Base-by-base conservation (phyloP, 35 echinoderm and acorn worm species). In the Heliocidaris erythrogramma region DNA sequence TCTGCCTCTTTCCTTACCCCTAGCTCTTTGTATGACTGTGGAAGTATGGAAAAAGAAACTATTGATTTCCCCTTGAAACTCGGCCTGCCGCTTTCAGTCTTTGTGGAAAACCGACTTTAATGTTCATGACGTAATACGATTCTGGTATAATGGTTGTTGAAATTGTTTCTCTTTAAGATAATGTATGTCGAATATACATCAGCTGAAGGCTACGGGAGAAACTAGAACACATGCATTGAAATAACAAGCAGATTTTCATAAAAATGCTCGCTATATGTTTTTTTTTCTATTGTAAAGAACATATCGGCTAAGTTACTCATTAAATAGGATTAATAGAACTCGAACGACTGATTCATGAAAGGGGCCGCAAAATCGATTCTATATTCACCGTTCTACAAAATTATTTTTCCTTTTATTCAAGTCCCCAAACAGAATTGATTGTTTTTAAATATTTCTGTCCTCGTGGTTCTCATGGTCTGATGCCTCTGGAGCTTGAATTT, bases 51-150 rank as follows among this genome's bases (percentile, higher is more conserved):
- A 56, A 14, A 14, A 21, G 8, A 78, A 78, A 78, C 21, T 78
- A 78, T 78, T n/a, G 65, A 78, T 78, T 78, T 78, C 65, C 27
- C 21, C 65, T 78, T 78, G 65, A 27, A 78, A 78, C 21, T 78
- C 18, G 65, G 65, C 65, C 65, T 78, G n/a, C 65, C 65, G 18
- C 65, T 78, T 27, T 24, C 14, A 78, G 65, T 78, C 65, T 78
- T 78, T 78, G 65, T 78, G 65, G 65, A 78, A 78, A 78, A 78
- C 65, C 65, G 65, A 78, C 65, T 78, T 42, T 27, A 78, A 78
- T 78, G 65, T 78, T 21, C 65, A 78, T 78, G 65, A 78, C 65
- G 65, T 78, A 78, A 78, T 78, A n/a, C 65, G 65, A 78, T 27
- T 78, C 21, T 78, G 65, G 65, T n/a, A n/a, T 78, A 24, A 78